Evolutionary conservation across 2,797 vertebrate species (phyloP), one percentile per base, ranked within the genome.

Genomic region (Anguilla anguilla): DNA sequence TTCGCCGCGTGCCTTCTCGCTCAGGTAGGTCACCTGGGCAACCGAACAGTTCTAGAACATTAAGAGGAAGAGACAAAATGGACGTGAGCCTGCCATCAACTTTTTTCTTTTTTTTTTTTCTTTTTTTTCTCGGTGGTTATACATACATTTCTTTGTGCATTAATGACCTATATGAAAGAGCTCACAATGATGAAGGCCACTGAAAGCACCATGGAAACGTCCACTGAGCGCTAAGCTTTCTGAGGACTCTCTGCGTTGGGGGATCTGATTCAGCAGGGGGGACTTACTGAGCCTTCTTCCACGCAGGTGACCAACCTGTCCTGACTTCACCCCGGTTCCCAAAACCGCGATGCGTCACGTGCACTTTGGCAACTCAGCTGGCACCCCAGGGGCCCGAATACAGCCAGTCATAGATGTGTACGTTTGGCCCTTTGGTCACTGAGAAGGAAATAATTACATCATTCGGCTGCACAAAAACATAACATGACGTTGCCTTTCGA

Each of bases 21-120:
- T 88, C 83, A 53, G 35, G 35, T 88, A 83, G 84, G 84, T 77
- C 81, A 67, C 39, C 81, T 6, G 88, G 91, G 88, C 91, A 88
- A 93, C 19, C 83, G 84, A 84, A 90, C 4, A 28, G 46, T 69
- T 84, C 90, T 90, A 55, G 88, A 85, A 59, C 86, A 28, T 88
- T 82, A 87, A n/a, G 79, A 64, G 79, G 57, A 88, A 39, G 64
- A 84, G 67, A 87, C 31, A 74, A 79, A 82, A 84, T 19, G 31
- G 1, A 79, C 51, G 3, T 57, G 57, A 13, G 19, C 83, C 13
- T 51, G 2, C 35, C 13, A 4, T 43, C 15, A 19, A 22, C 15
- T 83, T 25, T 19, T 28, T 59, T 85, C 53, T 35, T 31, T 64
- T 82, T 11, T 28, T 59, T 85, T 1, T 35, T 35, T 35, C 1